Base-by-base conservation (phyloP, 1,140 invertebrate genomes). In the Stegodyphus mimosarum region DNA sequence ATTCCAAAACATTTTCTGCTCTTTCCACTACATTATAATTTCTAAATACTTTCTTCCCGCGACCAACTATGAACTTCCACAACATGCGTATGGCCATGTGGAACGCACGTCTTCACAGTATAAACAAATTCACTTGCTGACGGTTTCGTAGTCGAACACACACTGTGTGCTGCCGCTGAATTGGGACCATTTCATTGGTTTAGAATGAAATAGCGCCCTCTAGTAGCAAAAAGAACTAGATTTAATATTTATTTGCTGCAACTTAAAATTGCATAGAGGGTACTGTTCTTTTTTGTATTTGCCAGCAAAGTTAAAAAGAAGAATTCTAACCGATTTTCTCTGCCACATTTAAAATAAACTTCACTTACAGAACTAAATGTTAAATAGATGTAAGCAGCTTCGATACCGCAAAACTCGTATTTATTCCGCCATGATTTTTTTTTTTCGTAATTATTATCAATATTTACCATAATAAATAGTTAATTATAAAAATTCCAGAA, bases 11-110 rank as follows among this genome's bases (percentile, higher is more conserved):
- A 53, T 86, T 86, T 53, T 86, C 83, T 6, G 83, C 75, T 33
- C 75, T 49, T 63, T 78, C 75, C 10, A 72, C 51, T 52, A 78
- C 83, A 86, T 86, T 86, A 66, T 86, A 86, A 86, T 86, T 86
- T 48, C 67, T 77, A 15, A 86, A 6, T 63, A 69, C 7, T 51
- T 33, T 72, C 55, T 66, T 83, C 6, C 55, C 18, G 67, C 63
- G 71, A 9, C 72, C 72, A 48, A 66, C 9, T 6, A 75, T 17
- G 52, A 51, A 74, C 33, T 55, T 48, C 71, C 72, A 83, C 9
- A 83, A 33, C 13, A 50, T 67, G 15, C 78, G 78, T 6, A 72
- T 11, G 70, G 69, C 78, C 78, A 81, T 81, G 67, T 55, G 77
- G n/a, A 49, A 18, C 6, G 15, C 63, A 66, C 49, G 49, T 50